Evolutionary conservation across 2,888 invertebrate species (phyloP).

Genomic region (Amiota minor): DNA sequence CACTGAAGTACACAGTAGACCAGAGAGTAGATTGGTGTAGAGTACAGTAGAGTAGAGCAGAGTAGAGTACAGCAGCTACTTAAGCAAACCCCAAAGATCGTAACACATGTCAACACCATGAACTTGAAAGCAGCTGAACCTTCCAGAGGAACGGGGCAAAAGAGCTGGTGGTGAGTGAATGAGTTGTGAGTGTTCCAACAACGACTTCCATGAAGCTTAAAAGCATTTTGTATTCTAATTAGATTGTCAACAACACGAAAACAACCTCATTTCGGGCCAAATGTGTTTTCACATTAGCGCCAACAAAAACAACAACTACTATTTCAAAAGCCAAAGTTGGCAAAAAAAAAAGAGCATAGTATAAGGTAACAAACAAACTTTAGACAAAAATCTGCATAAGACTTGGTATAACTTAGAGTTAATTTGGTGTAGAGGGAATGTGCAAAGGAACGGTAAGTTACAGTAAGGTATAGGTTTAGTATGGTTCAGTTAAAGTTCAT

Average conservation of each 20-base stretch:
- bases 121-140: conserved; percentile 58
- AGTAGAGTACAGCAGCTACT: not conserved
- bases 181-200: too few relatives aligned
- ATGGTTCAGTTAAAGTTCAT: conserved; percentile 63
- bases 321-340: not conserved
- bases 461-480: conserved; percentile 42
- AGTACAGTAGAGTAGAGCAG: not conserved
- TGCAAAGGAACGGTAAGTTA: conserved; percentile 1
- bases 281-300: conserved; percentile 63
- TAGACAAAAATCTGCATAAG: conserved; percentile 64
- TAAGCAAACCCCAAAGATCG: conserved; percentile 14
- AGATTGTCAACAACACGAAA: conserved; percentile 72
- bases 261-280: conserved; percentile 69
- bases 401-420: conserved; percentile 24
- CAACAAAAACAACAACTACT: conserved; percentile 44
- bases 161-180: too few relatives aligned
- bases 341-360: not conserved
- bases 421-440: too few relatives aligned
- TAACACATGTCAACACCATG: conserved; percentile 66
- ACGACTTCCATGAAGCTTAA: conserved; percentile 37
- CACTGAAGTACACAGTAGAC: not conserved
- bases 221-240: conserved; percentile 71
- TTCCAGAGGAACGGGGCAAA: not conserved
- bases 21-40: not conserved
- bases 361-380: conserved; percentile 20